Evolutionary conservation across 2,113 vertebrate species (phyloP), one percentile per base, ranked within the genome.

Genomic region (Tragelaphus imberbis): DNA sequence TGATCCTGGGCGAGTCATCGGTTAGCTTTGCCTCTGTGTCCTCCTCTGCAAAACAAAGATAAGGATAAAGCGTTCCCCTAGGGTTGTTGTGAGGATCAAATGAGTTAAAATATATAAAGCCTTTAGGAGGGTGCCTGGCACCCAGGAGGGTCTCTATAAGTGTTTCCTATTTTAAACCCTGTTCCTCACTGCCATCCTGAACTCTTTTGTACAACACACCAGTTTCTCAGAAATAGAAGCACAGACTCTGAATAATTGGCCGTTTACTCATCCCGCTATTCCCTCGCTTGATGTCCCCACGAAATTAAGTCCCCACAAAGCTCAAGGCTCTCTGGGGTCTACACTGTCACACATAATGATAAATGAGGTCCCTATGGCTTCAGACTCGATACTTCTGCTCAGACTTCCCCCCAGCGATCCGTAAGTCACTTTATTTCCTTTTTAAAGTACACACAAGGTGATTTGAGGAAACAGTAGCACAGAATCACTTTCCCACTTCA

Each of bases 391-490:
- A 40, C 71, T 97, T 92, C 93, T 95, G 80, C 56, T 85, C 81
- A 49, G 27, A 55, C 53, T 63, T 95, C 33, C n/a, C 71, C 65
- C 84, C 9, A 3, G 58, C 61, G 84, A 94, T 92, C 59, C 81
- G 6, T 30, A 97, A 96, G 84, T 86, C 96, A 88, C 65, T 97
- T 93, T n/a, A 33, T 82, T 94, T 91, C 58, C 89, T 94, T 96
- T 91, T 47, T 28, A 94, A 94, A 95, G 49, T 59, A 75, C 88
- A 75, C 92, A 88, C 65, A 88, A 56, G 88, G 40, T 77, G 51
- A n/a, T 84, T 25, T 36, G 90, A 89, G 49, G 84, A 87, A 92
- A 97, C 49, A 68, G 92, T 88, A 95, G 82, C 80, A 77, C 30
- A 75, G 91, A 96, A 88, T 65, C 89, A 49, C 77, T 84, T 95